Evolutionary conservation across 2,888 invertebrate genomes (phyloP), one percentile per base, ranked within the genome.

Genomic region (Agrochola lychnidis): DNA sequence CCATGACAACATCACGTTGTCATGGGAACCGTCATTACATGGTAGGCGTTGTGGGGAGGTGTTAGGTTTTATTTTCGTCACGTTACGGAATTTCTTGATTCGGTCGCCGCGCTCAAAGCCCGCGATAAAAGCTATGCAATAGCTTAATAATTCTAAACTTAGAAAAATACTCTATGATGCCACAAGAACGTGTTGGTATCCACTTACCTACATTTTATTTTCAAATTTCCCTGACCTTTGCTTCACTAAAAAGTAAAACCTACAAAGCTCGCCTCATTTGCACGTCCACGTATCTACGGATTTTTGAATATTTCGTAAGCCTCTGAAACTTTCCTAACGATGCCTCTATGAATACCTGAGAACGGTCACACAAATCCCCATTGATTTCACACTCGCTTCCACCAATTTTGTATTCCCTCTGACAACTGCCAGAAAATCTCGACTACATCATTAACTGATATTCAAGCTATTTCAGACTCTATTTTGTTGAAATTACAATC

Each of bases 351-450:
- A 82, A 87, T 84, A 76, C 73, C 51, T 77, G 69, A 82, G 66
- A 79, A 79, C 71, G 84, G 82, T 76, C 86, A 66, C 72, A 84
- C 76, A 81, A 82, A 79, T 87, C 83, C 83, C 82, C 83, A 87
- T 89, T 86, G 84, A 86, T 87, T 89, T 83, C 79, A 82, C 79
- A 86, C 85, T 80, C 77, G 82, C 71, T 72, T 66, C 73, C 62
- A 73, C 80, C 77, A 76, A 86, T 89, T 87, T 89, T 86, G 86
- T 83, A 85, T 87, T 87, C 88, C 76, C 57, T 81, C 78, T 78
- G 79, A 81, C 81, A 80, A 81, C 82, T 73, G 78, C 73, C 78
- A 76, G 78, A 79, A 82, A 81, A 82, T 62, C 82, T 75, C 80
- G 75, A 70, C 78, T 82, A 76, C 81, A 84, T 89, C 89, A 89